Base-by-base conservation (phyloP, 2,888 invertebrate genomes). In the Nomada ruficornis region DNA sequence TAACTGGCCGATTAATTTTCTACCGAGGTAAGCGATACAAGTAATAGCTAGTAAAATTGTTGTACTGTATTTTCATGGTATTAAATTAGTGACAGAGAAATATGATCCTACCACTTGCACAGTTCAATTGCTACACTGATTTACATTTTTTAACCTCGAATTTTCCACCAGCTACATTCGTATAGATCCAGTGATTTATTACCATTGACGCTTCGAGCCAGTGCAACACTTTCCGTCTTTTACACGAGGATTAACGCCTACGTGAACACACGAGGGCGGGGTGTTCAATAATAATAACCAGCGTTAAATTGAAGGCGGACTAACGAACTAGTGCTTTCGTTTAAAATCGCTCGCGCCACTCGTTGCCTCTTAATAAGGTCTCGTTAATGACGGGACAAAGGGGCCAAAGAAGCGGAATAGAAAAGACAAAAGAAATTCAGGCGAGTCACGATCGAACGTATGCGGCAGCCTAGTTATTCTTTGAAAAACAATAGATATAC, bases 401-500 rank as follows among this genome's bases (percentile, higher is more conserved):
- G 69, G 50, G 50, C 36, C 69, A 57, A 80, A 82, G 67, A 63
- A 57, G 81, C 62, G 59, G 67, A 64, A 65, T 36, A 23, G 65
- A 36, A 11, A 15, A 60, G 54, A 77, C 77, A 82, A 84, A 79
- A 75, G 75, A 68, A 83, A 79, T 82, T 63, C 84, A 77, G 70
- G 63, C 71, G 73, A 76, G 75, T 85, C 84, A 85, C 80, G 87
- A 87, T 83, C 82, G 83, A 79, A 68, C 72, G 80, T 69, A 72
- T 67, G 73, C 81, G 69, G 76, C 69, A 77, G 67, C 75, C 77
- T 84, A 68, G 86, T 83, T 89, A 82, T 85, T 88, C 82, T 77
- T 82, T 70, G 87, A 84, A 85, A 87, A 88, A 83, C 86, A 86
- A 86, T 83, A 82, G 84, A 82, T 82, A 87, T 77, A 77, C 64